These are phyloP conservation scores for Labeo rohita DNA, from an alignment of 2,113 vertebrate genomes.

Conservation along the genomic window DNA sequence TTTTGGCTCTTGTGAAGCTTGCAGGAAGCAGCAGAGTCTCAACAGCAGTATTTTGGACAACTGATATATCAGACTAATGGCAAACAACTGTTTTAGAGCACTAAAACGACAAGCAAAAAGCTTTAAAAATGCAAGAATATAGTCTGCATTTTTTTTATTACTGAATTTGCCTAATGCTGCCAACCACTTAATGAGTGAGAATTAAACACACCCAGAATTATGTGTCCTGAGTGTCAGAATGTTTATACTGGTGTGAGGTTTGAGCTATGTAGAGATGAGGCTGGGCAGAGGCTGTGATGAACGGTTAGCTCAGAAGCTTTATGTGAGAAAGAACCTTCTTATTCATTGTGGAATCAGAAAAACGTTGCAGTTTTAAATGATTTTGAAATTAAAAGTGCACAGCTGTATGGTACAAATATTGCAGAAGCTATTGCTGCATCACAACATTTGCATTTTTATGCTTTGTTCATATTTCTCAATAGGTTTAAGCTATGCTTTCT, in stretches of 20 bases:
- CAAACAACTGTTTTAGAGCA: background rate
- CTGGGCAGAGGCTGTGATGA: background rate
- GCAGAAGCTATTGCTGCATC: background rate
- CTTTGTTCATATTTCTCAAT: background rate
- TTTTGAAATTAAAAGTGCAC: background rate
- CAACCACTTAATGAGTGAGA: background rate
- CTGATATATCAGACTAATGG: background rate
- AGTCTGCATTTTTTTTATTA: background rate
- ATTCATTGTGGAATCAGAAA: background rate
- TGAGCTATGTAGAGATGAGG: background rate
- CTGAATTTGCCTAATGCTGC: background rate
- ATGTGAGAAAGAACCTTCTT: background rate
- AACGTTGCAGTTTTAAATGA: background rate
- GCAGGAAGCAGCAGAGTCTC: background rate
- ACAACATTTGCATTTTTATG: background rate
- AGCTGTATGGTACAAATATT: background rate
- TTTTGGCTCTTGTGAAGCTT: constrained; percentile 5
- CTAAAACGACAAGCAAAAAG: background rate
- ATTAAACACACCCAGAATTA: background rate
- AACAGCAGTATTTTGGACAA: background rate
- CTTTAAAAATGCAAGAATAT: background rate
- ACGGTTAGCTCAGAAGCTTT: background rate
- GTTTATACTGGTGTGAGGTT: background rate
- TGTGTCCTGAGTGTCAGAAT: constrained; percentile 8
- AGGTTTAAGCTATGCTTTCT: background rate